These are phyloP conservation scores for Cettia cetti DNA, from an alignment of 2,113 vertebrate genomes.

Conservation along the genomic window DNA sequence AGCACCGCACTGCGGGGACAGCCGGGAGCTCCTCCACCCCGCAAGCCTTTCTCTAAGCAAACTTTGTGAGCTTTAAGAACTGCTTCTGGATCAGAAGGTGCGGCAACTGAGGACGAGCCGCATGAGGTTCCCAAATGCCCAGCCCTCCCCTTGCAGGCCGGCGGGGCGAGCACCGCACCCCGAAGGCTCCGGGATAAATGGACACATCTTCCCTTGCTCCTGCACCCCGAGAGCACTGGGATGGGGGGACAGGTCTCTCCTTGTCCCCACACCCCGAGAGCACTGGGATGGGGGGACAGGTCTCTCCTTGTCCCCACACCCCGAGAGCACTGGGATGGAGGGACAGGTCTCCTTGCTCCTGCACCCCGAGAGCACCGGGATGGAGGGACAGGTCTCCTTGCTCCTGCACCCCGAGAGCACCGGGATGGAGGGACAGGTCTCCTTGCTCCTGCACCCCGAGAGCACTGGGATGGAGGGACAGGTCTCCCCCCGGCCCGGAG, in stretches of 20 bases:
- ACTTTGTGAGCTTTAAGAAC: rapidly evolving
- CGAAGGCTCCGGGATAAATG: rapidly evolving
- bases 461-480: too few species aligned
- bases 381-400: too few species aligned
- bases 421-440: too few species aligned
- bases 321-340: too few species aligned
- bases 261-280: rapidly evolving
- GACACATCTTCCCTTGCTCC: background rate
- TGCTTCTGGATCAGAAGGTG: background rate
- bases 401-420: too few species aligned
- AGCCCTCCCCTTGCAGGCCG: too few species aligned
- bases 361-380: too few species aligned
- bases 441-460: too few species aligned
- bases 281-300: rapidly evolving
- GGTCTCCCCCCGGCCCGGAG: too few species aligned
- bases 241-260: too few species aligned
- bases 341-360: too few species aligned
- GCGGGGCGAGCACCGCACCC: background rate
- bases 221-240: rapidly evolving
- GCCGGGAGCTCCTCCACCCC: background rate
- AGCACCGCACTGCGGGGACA: rapidly evolving
- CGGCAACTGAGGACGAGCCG: background rate
- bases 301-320: too few species aligned
- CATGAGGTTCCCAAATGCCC: rapidly evolving
- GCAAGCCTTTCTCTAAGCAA: rapidly evolving